Percentiles rank a stretch among this genome's conserved stretches.
Evolutionary conservation across 2,113 vertebrate genomes (phyloP).

Genomic region (Psettodes erumei): DNA sequence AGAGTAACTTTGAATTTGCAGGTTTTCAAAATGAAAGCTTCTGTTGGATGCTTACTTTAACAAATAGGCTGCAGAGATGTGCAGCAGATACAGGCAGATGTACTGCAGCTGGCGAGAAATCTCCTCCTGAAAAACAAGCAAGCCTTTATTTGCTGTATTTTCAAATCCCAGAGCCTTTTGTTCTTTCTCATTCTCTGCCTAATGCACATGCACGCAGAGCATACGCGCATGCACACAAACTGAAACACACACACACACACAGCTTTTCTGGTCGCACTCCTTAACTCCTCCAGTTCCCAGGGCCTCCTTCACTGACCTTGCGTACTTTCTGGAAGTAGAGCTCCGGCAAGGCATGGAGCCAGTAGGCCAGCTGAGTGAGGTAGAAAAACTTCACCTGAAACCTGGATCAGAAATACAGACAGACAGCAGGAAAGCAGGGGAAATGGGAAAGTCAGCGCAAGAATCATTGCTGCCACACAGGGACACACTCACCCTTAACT

Average conservation of each 20-base stretch:
- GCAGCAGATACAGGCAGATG: slow-evolving; percentile 91
- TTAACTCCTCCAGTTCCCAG: slow-evolving; percentile 41
- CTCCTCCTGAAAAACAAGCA: slow-evolving; percentile 88
- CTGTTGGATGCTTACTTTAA: slow-evolving; percentile 89
- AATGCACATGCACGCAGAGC: slow-evolving; percentile 8
- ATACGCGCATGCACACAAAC: too few relatives aligned
- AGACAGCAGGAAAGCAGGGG: neutral
- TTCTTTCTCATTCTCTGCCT: neutral
- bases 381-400: slow-evolving; percentile 99
- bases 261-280: slow-evolving; percentile 42
- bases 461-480: too few relatives aligned
- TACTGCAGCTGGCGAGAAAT: slow-evolving; percentile 93
- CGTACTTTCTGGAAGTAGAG: slow-evolving; percentile 99
- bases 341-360: slow-evolving; percentile 95
- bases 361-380: slow-evolving; percentile 96
- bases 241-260: slow-evolving; percentile 12
- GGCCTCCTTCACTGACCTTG: slow-evolving; percentile 88
- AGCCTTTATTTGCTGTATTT: neutral
- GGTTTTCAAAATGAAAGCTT: neutral
- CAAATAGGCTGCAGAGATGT: slow-evolving; percentile 93
- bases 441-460: neutral
- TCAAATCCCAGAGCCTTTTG: neutral
- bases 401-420: slow-evolving; percentile 71
- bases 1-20: neutral
- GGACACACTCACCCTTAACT: neutral